Evolutionary conservation across 2,113 vertebrate species (phyloP).

Genomic region (Fregetta grallaria): DNA sequence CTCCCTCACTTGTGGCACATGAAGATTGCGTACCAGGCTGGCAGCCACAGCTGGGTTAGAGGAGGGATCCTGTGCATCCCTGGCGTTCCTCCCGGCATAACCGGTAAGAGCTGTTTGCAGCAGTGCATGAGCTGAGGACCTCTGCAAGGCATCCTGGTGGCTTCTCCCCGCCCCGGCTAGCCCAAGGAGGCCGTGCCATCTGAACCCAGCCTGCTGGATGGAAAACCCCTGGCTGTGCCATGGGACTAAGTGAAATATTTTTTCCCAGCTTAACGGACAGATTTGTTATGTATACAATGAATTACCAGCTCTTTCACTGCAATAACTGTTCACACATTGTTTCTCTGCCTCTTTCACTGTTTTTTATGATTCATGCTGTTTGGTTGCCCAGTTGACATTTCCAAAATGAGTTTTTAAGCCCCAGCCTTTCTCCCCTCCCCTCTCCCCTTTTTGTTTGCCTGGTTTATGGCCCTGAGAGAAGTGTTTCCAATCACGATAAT

Average conservation of each 20-base stretch:
- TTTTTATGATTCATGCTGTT: conserved; percentile 39
- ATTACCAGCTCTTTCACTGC: conserved; percentile 11
- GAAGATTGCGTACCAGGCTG: background rate
- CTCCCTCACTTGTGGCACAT: background rate
- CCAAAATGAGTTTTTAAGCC: conserved; percentile 14
- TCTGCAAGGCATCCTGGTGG: background rate
- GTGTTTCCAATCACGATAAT: conserved; percentile 28
- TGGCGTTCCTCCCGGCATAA: background rate
- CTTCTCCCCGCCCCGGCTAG: rapidly evolving
- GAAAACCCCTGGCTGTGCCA: background rate
- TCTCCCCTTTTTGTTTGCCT: conserved; percentile 2
- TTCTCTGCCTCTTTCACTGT: conserved; percentile 18
- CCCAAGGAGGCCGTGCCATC: background rate
- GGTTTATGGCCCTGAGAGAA: conserved; percentile 25
- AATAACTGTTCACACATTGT: conserved; percentile 35
- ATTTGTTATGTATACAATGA: conserved; percentile 31
- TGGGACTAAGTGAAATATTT: background rate
- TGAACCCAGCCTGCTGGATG: background rate
- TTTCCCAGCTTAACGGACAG: background rate
- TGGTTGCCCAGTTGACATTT: conserved; percentile 31
- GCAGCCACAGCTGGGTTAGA: background rate
- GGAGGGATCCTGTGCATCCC: background rate
- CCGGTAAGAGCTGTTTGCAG: rapidly evolving
- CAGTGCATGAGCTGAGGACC: rapidly evolving
- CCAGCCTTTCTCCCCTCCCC: background rate